A percentile compares a stretch with the other conserved stretches of the same genome.
Conservation (phyloP, 2,888 invertebrate species). For the Trichacis sp. region DNA sequence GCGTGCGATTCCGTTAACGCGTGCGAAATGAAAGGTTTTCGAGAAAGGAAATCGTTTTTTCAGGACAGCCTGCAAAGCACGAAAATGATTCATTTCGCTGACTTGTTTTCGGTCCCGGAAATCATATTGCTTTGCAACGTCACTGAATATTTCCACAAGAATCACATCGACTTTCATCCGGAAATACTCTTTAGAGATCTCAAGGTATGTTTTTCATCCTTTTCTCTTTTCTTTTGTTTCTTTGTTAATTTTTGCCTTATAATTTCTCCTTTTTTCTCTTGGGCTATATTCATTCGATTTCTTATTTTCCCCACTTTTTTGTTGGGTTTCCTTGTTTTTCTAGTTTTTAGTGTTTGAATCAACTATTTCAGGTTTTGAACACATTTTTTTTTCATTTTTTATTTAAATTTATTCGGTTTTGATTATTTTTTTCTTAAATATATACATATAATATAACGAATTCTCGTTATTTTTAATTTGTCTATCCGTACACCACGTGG, state of each 20-base stretch:
- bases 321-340: too few relatives aligned
- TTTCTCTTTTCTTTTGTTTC: background rate
- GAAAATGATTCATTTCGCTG: conserved; percentile 93
- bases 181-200: conserved; percentile 96
- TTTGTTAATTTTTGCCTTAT: background rate
- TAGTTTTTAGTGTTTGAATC: too few relatives aligned
- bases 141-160: conserved; percentile 89
- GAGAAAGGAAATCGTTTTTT: conserved; percentile 18
- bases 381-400: background rate
- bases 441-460: too few relatives aligned
- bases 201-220: conserved; percentile 74
- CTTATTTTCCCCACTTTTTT: too few relatives aligned
- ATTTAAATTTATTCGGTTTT: background rate
- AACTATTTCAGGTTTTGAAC: too few relatives aligned
- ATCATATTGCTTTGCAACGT: conserved; percentile 94
- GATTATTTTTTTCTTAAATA: too few relatives aligned
- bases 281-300: too few relatives aligned
- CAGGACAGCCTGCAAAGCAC: conserved; percentile 61
- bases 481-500: too few relatives aligned
- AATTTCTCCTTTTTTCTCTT: too few relatives aligned
- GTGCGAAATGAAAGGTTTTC: conserved; percentile 9
- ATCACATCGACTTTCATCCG: conserved; percentile 93
- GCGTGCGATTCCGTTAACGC: background rate
- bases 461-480: too few relatives aligned
- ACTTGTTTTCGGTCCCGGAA: conserved; percentile 96